These are phyloP conservation scores for Fregetta grallaria DNA, from an alignment of 2,113 vertebrate genomes.

Conservation along the genomic window DNA sequence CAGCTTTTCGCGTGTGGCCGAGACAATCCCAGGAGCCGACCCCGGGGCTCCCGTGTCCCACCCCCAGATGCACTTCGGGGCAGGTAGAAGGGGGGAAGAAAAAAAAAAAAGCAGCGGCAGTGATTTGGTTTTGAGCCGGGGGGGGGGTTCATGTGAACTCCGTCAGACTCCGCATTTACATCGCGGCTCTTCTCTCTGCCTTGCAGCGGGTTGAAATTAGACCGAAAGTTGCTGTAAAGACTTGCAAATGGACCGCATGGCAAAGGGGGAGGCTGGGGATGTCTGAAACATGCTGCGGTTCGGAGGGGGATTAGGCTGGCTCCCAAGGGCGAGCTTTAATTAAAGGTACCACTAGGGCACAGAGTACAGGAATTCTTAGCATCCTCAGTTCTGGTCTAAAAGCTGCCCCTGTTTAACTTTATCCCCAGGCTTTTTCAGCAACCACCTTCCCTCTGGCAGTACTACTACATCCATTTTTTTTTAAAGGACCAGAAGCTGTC, in stretches of 20 bases:
- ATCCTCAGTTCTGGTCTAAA: conserved; percentile 41
- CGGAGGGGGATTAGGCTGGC: conserved; percentile 52
- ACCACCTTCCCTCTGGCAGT: conserved; percentile 30
- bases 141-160: not conserved
- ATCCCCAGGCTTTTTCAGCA: conserved; percentile 23
- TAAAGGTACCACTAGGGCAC: conserved; percentile 55
- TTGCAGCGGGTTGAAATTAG: conserved; percentile 1
- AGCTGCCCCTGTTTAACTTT: conserved; percentile 49
- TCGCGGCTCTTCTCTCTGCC: not conserved
- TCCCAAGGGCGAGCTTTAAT: conserved; percentile 64
- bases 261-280: conserved; percentile 30
- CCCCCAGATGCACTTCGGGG: not conserved
- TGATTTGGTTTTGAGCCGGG: not conserved
- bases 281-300: conserved; percentile 37
- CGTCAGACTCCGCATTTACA: not conserved
- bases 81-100: not conserved
- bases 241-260: conserved; percentile 37
- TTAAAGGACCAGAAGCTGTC: conserved; percentile 53
- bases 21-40: not conserved
- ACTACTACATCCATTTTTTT: not conserved
- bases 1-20: not conserved
- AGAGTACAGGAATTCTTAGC: conserved; percentile 34
- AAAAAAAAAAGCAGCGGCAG: not conserved
- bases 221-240: conserved; percentile 20
- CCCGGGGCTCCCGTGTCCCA: not conserved